Base-by-base conservation (phyloP, 2,888 invertebrate species). In the Drosophila gaucha region DNA sequence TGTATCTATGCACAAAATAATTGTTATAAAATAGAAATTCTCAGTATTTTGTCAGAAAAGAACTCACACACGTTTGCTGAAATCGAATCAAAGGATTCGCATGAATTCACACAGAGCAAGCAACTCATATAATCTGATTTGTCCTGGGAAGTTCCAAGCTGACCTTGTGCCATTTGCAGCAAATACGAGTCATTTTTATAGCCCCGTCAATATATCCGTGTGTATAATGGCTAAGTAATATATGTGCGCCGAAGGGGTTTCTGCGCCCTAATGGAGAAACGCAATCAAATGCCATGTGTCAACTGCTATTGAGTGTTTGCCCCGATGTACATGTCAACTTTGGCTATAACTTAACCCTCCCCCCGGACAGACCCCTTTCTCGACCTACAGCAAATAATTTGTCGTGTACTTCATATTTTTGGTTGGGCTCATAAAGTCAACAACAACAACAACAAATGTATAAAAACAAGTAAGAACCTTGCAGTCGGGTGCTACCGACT, bases 301-400 rank as follows among this genome's bases (percentile, higher is more conserved):
- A 72, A 73, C 60, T 16, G 58, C 62, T 67, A 74, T 74, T 67
- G 73, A 77, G 58, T 67, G 57, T 62, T 63, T 63, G 28, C 33
- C 28, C 43, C 30, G 31, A 28, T 46, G 39, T 50, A 44, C 30
- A 71, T 52, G 67, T 56, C 39, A 73, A 73, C 67, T 60, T 68
- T 33, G 16, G 30, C n/a, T 49, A 54, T 18, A 59, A 49, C 31
- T 52, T 60, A 3, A 2, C 6, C 20, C 41, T 47, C 39, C n/a
- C 59, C 46, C n/a, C n/a, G n/a, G n/a, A n/a, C n/a, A n/a, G n/a
- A 10, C 0, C 24, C 12, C 12, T 24, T 10, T 10, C 24, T 2
- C 76, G 72, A 75, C 59, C 83, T 60, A 67, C 49, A 67, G 46
- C 62, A 71, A 85, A 80, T 87, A 62, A 87, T 85, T 80, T 77